A percentile compares a stretch with the other conserved stretches of the same genome.
These are phyloP conservation scores for Lamprologus lemairii DNA, from an alignment of 2,113 vertebrate species.

Conservation along the genomic window DNA sequence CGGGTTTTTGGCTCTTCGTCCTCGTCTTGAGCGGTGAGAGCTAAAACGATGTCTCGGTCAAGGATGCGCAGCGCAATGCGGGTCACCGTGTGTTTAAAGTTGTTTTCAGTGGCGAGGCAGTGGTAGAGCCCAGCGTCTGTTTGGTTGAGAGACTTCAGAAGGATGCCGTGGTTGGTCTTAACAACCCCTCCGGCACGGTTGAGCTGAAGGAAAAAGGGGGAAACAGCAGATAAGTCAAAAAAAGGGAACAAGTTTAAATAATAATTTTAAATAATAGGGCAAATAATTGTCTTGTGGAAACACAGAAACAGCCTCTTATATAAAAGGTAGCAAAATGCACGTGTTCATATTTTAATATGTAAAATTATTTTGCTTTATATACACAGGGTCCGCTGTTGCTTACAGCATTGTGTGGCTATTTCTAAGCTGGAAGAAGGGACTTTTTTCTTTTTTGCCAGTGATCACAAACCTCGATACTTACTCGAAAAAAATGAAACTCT, in stretches of 20 bases:
- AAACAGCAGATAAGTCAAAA: not conserved
- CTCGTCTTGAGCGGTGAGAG: conserved; percentile 66
- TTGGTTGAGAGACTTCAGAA: conserved; percentile 72
- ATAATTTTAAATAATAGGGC: not conserved
- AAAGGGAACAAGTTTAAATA: not conserved
- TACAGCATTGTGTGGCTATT: not conserved
- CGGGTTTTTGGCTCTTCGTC: conserved; percentile 40
- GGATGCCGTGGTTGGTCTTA: conserved; percentile 75
- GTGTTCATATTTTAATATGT: not conserved
- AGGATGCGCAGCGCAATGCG: conserved; percentile 74
- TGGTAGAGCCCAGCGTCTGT: conserved; percentile 77
- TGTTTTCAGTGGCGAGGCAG: conserved; percentile 79
- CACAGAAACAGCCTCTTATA: not conserved
- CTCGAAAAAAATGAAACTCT: not conserved
- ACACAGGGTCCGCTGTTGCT: not conserved
- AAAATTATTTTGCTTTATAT: not conserved
- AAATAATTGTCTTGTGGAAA: not conserved
- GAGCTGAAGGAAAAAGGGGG: conserved; percentile 47
- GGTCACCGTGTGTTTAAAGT: conserved; percentile 76
- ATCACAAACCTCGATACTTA: not conserved
- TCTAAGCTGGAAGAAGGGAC: not conserved
- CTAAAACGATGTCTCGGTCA: conserved; percentile 74
- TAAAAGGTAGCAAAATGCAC: not conserved
- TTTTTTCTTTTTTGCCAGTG: not conserved
- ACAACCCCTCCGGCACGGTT: conserved; percentile 63